phyloP scores from a whole-genome alignment of 2,888 invertebrate genomes.

The Lepetodrilus schrolli region DNA sequence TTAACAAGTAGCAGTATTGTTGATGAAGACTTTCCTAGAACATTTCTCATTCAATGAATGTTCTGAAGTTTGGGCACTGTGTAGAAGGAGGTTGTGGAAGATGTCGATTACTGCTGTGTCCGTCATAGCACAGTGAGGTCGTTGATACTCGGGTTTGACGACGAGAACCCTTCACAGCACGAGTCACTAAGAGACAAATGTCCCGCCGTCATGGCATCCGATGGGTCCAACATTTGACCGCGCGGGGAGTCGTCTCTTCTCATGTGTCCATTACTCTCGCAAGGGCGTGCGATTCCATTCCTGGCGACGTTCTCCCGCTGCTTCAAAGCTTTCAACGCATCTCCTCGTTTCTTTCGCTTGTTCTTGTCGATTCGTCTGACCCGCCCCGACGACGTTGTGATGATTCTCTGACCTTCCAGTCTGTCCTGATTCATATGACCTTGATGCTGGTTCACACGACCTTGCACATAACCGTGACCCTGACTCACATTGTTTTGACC shows the following conservation, averaged over 20 bases:
- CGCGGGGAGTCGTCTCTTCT: constrained; percentile 5
- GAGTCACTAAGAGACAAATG: constrained; percentile 47
- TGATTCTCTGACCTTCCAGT: constrained; percentile 16
- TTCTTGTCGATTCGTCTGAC: background rate
- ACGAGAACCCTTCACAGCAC: constrained; percentile 51
- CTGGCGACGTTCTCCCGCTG: background rate
- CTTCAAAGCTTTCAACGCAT: background rate
- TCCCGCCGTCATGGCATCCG: constrained; percentile 27
- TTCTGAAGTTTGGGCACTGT: too few species aligned
- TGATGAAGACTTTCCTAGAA: too few species aligned
- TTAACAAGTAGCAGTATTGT: too few species aligned
- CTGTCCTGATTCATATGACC: too few species aligned
- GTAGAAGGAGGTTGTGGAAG: background rate
- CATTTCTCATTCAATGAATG: too few species aligned
- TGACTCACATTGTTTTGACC: background rate
- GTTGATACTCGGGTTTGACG: constrained; percentile 32
- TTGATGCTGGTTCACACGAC: background rate
- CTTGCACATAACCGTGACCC: background rate
- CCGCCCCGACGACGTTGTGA: background rate
- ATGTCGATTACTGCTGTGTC: background rate
- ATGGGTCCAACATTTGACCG: constrained; percentile 29
- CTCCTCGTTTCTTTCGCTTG: constrained; percentile 6
- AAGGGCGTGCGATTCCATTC: background rate
- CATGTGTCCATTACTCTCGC: too few species aligned
- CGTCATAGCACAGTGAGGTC: constrained; percentile 32